Conservation (phyloP, 2,797 vertebrate genomes). For the Parauchenoglanis ngamensis region DNA sequence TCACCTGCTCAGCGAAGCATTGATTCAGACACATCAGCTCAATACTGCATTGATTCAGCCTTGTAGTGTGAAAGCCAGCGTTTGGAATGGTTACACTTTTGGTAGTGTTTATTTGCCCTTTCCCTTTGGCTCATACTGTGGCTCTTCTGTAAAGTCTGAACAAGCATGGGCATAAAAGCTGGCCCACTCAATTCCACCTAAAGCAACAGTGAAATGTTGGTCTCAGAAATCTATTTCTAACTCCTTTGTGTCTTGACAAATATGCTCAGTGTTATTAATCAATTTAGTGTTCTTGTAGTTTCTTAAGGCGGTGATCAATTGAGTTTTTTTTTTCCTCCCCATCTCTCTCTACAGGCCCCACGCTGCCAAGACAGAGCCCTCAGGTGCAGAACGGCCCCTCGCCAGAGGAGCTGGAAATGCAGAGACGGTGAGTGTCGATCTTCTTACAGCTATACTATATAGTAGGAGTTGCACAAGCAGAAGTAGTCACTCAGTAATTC, state of each 20-base stretch:
- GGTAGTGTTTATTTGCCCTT: background rate
- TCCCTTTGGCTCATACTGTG: background rate
- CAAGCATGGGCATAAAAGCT: background rate
- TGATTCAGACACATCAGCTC: constrained; percentile 42
- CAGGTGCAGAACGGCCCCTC: constrained; percentile 96
- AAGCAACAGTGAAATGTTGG: background rate
- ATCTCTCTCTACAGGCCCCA: constrained; percentile 78
- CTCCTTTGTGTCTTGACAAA: background rate
- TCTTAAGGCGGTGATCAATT: constrained; percentile 8
- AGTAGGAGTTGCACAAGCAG: background rate
- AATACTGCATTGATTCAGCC: constrained; percentile 46
- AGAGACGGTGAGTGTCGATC: constrained; percentile 83
- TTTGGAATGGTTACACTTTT: background rate
- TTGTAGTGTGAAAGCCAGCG: background rate
- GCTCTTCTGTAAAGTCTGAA: background rate
- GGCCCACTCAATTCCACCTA: background rate
- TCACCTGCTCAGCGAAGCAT: constrained; percentile 32
- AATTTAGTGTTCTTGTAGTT: background rate
- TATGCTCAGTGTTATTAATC: background rate
- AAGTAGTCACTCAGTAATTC: background rate
- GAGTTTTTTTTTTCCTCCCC: background rate
- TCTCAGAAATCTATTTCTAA: background rate
- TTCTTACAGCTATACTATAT: background rate
- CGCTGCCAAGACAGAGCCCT: constrained; percentile 87
- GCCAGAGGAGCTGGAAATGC: constrained; percentile 91